These are phyloP conservation scores for Caligus rogercresseyi DNA, from an alignment of 1,140 invertebrate genomes.

Conservation along the genomic window DNA sequence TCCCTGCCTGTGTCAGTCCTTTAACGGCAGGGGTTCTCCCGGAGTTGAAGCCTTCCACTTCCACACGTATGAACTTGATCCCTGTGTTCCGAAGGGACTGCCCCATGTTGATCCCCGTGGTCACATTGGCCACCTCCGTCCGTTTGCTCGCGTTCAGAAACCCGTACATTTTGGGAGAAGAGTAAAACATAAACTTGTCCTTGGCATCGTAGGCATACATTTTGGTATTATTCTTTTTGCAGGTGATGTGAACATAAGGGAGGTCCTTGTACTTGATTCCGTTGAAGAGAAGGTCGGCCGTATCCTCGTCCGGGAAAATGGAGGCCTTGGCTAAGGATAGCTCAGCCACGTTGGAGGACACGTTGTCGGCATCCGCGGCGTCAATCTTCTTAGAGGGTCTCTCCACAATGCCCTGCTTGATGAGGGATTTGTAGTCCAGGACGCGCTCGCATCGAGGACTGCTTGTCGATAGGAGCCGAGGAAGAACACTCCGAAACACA, in stretches of 20 bases:
- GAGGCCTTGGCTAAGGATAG: not conserved
- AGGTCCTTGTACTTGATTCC: conserved; percentile 14
- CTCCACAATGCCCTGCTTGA: not conserved
- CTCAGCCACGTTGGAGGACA: not conserved
- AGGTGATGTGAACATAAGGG: conserved; percentile 1
- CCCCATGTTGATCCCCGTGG: not conserved
- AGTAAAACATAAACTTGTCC: not conserved
- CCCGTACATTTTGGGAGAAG: not conserved
- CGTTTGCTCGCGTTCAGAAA: conserved; percentile 11
- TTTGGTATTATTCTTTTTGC: not conserved
- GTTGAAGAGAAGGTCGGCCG: not conserved
- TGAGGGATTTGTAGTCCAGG: not conserved
- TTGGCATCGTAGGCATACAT: not conserved
- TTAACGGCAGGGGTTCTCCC: conserved; percentile 2
- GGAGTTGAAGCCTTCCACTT: conserved; percentile 5
- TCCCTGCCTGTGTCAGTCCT: conserved; percentile 1
- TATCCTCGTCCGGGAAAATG: conserved; percentile 8
- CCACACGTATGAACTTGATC: not conserved
- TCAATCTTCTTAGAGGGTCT: not conserved
- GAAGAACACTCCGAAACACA: not conserved
- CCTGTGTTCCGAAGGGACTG: not conserved
- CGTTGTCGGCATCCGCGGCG: not conserved
- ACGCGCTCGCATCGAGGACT: not conserved
- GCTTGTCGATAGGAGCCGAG: not conserved
- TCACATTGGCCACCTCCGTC: conserved; percentile 3